Base-by-base conservation (phyloP, 2,888 invertebrate species). In the Barypeithes pellucidus region DNA sequence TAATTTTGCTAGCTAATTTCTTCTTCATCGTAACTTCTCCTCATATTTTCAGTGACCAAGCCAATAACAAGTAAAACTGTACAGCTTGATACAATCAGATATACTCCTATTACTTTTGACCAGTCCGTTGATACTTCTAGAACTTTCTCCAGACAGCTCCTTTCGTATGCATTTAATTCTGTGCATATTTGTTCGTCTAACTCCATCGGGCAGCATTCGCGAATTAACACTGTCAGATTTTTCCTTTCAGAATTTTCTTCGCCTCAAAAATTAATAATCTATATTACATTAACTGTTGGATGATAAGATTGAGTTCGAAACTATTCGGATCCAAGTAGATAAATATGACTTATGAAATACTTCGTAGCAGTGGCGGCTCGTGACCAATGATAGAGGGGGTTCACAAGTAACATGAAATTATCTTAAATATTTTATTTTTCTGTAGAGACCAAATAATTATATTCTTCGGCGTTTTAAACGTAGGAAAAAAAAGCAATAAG, bases 151-250 rank as follows among this genome's bases (percentile, higher is more conserved):
- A 67, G 14, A 24, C 72, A 72, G 22, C 33, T 52, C 5, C 20
- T 22, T 18, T n/a, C 12, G 50, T 65, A 72, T 1, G 72, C 59
- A 11, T 50, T 52, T 8, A 67, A 41, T 61, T 47, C 66, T 11
- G 33, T 67, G 45, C 72, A 72, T 3, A 52, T 36, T 14, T 47
- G 12, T 4, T 29, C n/a, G 39, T 39, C n/a, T 5, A 7, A 29
- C 7, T 29, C 2, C n/a, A 12, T 20, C 16, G 45, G 39, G 18
- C 72, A 72, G 29, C 72, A 72, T 52, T 72, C 72, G 11, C 36
- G 39, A 39, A 72, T 72, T 50, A 72, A 33, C 11, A 60, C 12
- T 39, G 72, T 66, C 2, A 24, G 67, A 41, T 72, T 72, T 50
- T 20, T 12, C 3, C 29, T 9, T n/a, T 20, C 24, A 39, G 24